Percentiles rank a stretch among this genome's conserved stretches.
Conservation (phyloP, 1,140 invertebrate genomes). For the Charaxes varanes region DNA sequence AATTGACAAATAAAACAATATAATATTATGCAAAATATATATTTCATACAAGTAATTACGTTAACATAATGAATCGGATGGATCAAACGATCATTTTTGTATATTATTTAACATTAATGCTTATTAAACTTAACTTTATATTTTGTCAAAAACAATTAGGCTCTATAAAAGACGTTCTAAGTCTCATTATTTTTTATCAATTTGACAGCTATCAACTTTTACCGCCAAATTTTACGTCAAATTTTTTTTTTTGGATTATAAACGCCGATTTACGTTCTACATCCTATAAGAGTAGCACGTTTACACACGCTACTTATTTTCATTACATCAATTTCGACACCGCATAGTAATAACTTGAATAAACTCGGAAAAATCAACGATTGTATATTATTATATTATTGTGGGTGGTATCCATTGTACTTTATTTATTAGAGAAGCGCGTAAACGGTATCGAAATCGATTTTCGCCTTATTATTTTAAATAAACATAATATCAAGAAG, state of each 20-base stretch:
- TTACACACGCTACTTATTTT: not conserved
- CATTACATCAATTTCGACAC: conserved; percentile 2
- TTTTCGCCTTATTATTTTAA: not conserved
- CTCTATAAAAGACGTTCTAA: no score
- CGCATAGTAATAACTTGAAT: conserved; percentile 13
- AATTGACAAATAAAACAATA: conserved; percentile 15
- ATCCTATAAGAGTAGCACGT: not conserved
- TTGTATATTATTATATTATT: conserved; percentile 7
- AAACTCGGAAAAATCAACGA: conserved; percentile 16
- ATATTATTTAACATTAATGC: conserved; percentile 2
- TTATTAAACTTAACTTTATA: not conserved
- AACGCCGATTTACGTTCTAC: no score
- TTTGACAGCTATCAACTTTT: no score
- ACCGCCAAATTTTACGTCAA: no score
- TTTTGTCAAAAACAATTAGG: no score
- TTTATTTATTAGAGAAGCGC: conserved; percentile 3
- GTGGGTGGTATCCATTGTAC: conserved; percentile 11
- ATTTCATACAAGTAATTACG: conserved; percentile 25
- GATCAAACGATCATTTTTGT: not conserved
- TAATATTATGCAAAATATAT: conserved; percentile 37
- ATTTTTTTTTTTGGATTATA: no score
- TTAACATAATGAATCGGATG: conserved; percentile 8
- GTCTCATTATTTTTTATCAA: no score
- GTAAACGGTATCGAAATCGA: not conserved
- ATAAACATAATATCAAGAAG: no score